Evolutionary conservation across 2,888 invertebrate species (phyloP), one percentile per base, ranked within the genome.

Genomic region (Chloromyia formosa): DNA sequence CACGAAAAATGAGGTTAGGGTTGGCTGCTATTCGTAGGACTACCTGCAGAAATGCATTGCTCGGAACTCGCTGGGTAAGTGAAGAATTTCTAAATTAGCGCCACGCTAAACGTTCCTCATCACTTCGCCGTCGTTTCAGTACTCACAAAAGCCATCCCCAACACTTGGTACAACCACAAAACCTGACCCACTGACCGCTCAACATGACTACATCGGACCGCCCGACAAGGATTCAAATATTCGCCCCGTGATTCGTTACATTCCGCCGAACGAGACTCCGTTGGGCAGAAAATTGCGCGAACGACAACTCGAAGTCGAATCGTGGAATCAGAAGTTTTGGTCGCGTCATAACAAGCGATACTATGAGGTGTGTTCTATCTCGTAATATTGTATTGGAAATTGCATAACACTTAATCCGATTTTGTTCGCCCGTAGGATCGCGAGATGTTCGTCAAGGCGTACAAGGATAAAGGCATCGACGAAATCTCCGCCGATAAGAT

Each of bases 301-400:
- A 78, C 83, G 89, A 78, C 89, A 92, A 80, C 86, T 88, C 77
- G 90, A 90, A 76, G 92, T 93, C 0, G 93, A 94, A 80, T 86
- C 88, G 74, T 96, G 95, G 95, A 95, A 95, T 84, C 92, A 95
- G 78, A 86, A 88, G 49, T 96, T 95, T 86, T 96, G 96, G 96
- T 87, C 88, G 0, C 87, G 88, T 77, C 95, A 96, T 80, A 96
- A 96, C 82, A 88, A 88, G 23, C 89, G 88, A 74, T 96, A 95
- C 84, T 88, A 90, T 80, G 88, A 91, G 84, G 92, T 92, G 27
- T 4, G 27, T 35, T n/a, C 27, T 35, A 7, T 35, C 7, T 2
- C 7, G 7, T 35, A 35, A 35, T 1, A 16, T 27, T 62, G n/a
- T n/a, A n/a, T n/a, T n/a, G n/a, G 16, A 12, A 58, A 61, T 3